Evolutionary conservation across 2,888 invertebrate genomes (phyloP).

Genomic region (Tenthredo mesomela): DNA sequence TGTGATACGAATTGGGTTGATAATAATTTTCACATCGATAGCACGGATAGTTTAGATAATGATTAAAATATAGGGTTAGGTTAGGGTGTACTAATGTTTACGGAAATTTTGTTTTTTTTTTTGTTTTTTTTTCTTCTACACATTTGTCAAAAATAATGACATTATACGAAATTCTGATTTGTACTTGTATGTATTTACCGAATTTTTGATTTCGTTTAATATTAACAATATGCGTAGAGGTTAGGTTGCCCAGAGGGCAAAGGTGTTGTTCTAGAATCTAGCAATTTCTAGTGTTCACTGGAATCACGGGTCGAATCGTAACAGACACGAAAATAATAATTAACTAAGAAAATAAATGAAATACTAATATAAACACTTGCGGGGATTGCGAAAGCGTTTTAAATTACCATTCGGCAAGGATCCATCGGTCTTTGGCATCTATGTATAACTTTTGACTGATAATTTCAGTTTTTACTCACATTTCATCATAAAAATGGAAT

Average conservation of each 20-base stretch:
- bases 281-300: constrained; percentile 52
- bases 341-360: not conserved
- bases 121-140: not conserved
- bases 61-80: not conserved
- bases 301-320: constrained; percentile 9
- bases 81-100: not conserved
- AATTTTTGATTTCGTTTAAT: constrained; percentile 10
- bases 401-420: constrained; percentile 57
- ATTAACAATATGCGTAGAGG: constrained; percentile 15
- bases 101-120: not conserved
- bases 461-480: constrained; percentile 59
- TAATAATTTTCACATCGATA: not conserved
- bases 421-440: constrained; percentile 55
- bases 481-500: constrained; percentile 50
- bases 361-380: constrained; percentile 25
- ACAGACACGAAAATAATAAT: not conserved
- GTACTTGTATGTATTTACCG: not conserved
- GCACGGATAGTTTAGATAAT: no score
- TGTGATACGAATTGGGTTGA: not conserved
- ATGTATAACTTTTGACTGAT: constrained; percentile 24
- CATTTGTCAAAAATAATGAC: not conserved
- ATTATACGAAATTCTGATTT: not conserved
- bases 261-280: constrained; percentile 47
- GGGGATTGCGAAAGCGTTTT: constrained; percentile 50
- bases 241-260: not conserved